These are phyloP conservation scores for Apis florea DNA, from an alignment of 1,140 invertebrate species.

Conservation along the genomic window DNA sequence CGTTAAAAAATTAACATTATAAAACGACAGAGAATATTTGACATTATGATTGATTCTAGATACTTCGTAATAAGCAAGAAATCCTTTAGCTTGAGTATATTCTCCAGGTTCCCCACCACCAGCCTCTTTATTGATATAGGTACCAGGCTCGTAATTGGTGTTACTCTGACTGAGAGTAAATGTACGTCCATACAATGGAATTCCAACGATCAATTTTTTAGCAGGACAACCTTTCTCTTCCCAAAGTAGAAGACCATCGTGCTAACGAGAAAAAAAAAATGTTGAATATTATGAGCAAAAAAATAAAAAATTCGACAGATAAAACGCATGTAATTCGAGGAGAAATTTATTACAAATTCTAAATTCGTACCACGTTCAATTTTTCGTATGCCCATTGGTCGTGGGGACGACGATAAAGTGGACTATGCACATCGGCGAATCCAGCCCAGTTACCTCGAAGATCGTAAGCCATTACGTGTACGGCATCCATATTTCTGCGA, in stretches of 20 bases:
- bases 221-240: constrained; percentile 91
- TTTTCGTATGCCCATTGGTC: constrained; percentile 94
- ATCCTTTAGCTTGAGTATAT: constrained; percentile 92
- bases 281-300: not conserved
- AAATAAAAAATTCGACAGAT: too few species aligned
- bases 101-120: constrained; percentile 91
- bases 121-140: constrained; percentile 93
- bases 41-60: constrained; percentile 21
- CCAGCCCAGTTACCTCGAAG: constrained; percentile 95
- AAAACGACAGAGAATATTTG: not conserved
- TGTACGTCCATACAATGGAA: constrained; percentile 92
- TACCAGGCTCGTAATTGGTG: constrained; percentile 89
- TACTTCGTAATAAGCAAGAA: constrained; percentile 94
- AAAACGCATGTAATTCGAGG: too few species aligned
- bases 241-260: constrained; percentile 92
- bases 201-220: constrained; percentile 92
- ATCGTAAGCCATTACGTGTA: constrained; percentile 96
- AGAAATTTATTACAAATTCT: too few species aligned
- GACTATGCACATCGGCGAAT: constrained; percentile 92
- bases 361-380: constrained; percentile 89
- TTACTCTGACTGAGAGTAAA: constrained; percentile 90
- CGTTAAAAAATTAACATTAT: not conserved
- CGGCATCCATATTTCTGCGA: constrained; percentile 86
- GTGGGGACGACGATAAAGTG: constrained; percentile 90
- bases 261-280: constrained; percentile 80